Evolutionary conservation across 2,113 vertebrate genomes (phyloP), one percentile per base, ranked within the genome.

Genomic region (Oreochromis niloticus): DNA sequence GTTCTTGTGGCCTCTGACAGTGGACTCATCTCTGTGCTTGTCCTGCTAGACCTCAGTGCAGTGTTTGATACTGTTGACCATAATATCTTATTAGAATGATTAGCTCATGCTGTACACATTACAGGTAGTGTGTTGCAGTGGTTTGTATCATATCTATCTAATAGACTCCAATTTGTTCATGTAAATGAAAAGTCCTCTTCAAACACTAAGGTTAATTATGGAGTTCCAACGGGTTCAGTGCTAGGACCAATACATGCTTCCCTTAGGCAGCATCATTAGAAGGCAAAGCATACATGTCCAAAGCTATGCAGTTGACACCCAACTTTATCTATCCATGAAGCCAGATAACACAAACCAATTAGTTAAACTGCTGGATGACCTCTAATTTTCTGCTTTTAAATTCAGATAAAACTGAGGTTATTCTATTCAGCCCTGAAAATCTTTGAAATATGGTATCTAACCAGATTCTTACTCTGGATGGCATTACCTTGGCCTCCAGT

Each of bases 21-120:
- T 66, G 0, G 17, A 36, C 32, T n/a, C 61, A 39, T 66, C 61
- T n/a, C 6, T 39, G 61, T 66, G 32, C 0, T 66, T 66, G 1
- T 66, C 61, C 61, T 66, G 32, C 0, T 66, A 66, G 61, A 12
- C 61, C 61, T 66, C 9, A 66, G 61, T 66, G 32, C 17, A 66
- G 61, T 0, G 6, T 66, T 66, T 2, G 17, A 66, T 36, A 66
- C 10, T 7, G 32, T n/a, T 2, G 0, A 66, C 32, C 17, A 7
- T 66, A 39, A 39, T 66, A 66, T 66, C 9, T 12, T 39, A 66
- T 66, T 1, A 4, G 32, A n/a, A 36, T n/a, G 32, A 66, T 66
- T 66, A 36, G 32, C 36, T 4, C 17, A 66, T 1, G 1, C 61
- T n/a, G 61, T 12, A 7, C 1, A 32, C 36, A n/a, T 66, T 66